Conservation (phyloP, 1,140 invertebrate species). For the Uloborus diversus region DNA sequence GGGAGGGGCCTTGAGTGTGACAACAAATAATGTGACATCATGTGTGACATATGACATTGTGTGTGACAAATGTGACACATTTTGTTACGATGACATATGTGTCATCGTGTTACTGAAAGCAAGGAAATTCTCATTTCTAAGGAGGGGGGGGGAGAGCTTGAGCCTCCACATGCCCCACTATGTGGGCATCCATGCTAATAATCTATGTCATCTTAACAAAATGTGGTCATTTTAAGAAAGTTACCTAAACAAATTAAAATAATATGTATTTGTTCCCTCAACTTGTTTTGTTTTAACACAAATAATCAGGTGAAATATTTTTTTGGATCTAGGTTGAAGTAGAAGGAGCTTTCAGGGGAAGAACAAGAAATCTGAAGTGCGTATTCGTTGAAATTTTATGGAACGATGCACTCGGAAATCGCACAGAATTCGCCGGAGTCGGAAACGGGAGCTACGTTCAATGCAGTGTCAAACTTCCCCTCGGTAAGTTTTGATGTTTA, state of each 20-base stretch:
- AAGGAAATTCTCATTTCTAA: too few species aligned
- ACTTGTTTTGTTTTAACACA: neutral
- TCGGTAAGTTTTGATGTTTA: conserved; percentile 25
- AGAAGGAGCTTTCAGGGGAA: conserved; percentile 37
- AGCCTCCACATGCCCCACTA: too few species aligned
- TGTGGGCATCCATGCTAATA: too few species aligned
- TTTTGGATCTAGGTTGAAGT: conserved; percentile 11
- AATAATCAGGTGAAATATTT: too few species aligned
- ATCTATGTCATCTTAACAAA: too few species aligned
- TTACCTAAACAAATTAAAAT: neutral
- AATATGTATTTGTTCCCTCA: neutral
- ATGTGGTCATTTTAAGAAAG: neutral
- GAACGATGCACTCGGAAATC: neutral
- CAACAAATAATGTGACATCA: too few species aligned
- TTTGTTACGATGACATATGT: too few species aligned
- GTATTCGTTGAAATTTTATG: neutral
- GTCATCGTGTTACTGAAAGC: too few species aligned
- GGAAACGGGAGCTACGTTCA: conserved; percentile 8
- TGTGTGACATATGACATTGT: too few species aligned
- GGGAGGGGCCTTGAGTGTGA: too few species aligned
- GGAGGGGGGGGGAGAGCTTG: too few species aligned
- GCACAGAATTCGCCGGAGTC: conserved; percentile 23
- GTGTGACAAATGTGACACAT: too few species aligned
- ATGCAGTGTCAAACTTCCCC: conserved; percentile 12
- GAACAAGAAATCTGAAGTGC: conserved; percentile 38